A percentile compares a stretch with the other conserved stretches of the same genome.
Conservation (phyloP, 2,113 vertebrate species). For the Corythaixoides concolor region DNA sequence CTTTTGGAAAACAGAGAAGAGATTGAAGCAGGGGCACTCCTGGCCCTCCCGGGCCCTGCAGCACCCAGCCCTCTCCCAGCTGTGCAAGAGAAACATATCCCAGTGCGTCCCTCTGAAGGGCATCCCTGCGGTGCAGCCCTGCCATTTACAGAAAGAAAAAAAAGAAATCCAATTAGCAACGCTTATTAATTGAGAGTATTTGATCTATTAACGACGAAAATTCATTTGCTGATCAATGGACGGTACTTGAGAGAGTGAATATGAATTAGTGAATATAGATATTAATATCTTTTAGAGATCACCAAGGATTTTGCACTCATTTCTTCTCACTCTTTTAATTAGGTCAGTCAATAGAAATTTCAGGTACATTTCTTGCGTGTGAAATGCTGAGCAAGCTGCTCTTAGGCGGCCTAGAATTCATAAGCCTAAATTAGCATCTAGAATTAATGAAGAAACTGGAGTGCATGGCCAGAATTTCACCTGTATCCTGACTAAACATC, state of each 20-base stretch:
- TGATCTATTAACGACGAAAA: background rate
- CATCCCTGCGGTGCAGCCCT: background rate
- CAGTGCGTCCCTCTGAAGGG: rapidly evolving
- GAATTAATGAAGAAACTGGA: background rate
- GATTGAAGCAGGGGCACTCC: background rate
- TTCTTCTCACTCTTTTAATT: background rate
- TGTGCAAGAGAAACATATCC: rapidly evolving
- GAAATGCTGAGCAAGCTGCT: background rate
- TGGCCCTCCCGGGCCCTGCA: rapidly evolving
- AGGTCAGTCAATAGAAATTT: background rate
- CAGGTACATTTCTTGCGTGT: background rate
- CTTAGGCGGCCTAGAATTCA: background rate
- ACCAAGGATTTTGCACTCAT: background rate
- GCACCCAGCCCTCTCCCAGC: rapidly evolving
- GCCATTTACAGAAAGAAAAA: background rate
- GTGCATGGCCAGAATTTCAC: background rate
- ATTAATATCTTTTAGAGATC: background rate
- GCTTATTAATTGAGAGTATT: background rate
- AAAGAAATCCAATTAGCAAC: background rate
- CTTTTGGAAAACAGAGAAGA: too few species aligned
- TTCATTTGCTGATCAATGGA: background rate
- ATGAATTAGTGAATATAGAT: background rate
- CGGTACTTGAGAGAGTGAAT: background rate
- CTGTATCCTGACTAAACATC: background rate
- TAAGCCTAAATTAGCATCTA: background rate